These are phyloP conservation scores for Saccostrea echinata DNA, from an alignment of 1,140 invertebrate genomes.

Conservation along the genomic window DNA sequence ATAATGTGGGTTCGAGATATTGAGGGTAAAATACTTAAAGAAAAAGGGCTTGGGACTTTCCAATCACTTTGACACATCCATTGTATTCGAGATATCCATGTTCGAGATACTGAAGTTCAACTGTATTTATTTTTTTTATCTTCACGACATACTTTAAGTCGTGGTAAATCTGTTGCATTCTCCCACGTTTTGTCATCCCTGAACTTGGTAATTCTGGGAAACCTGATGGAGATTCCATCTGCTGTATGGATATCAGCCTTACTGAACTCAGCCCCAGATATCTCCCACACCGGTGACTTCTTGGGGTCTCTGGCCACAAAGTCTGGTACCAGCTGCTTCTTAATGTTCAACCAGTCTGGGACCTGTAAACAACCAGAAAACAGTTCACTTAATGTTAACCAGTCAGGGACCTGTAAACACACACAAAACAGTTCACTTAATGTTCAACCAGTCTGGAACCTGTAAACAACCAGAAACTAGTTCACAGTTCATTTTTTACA, in stretches of 20 bases:
- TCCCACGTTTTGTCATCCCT: constrained; percentile 92
- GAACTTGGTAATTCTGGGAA: constrained; percentile 92
- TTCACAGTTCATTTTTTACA: no score
- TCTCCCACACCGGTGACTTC: constrained; percentile 94
- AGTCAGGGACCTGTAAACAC: no score
- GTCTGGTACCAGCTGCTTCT: constrained; percentile 92
- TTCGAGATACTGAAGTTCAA: no score
- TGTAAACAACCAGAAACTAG: no score
- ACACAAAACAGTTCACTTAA: no score
- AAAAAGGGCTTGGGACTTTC: no score
- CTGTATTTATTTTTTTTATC: no score
- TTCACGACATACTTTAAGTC: constrained; percentile 85
- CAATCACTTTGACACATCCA: no score
- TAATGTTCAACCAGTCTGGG: constrained; percentile 91
- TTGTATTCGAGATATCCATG: no score
- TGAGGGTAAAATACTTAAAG: no score
- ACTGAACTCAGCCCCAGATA: constrained; percentile 95
- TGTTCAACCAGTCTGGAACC: no score
- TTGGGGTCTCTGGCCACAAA: constrained; percentile 92
- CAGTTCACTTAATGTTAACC: background rate
- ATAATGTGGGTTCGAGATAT: no score
- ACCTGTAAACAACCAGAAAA: constrained; percentile 67
- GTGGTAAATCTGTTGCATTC: constrained; percentile 88
- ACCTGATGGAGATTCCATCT: constrained; percentile 94
- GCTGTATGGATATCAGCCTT: constrained; percentile 93